phyloP scores from a whole-genome alignment of 2,113 vertebrate genomes.

The Apeltes quadracus region DNA sequence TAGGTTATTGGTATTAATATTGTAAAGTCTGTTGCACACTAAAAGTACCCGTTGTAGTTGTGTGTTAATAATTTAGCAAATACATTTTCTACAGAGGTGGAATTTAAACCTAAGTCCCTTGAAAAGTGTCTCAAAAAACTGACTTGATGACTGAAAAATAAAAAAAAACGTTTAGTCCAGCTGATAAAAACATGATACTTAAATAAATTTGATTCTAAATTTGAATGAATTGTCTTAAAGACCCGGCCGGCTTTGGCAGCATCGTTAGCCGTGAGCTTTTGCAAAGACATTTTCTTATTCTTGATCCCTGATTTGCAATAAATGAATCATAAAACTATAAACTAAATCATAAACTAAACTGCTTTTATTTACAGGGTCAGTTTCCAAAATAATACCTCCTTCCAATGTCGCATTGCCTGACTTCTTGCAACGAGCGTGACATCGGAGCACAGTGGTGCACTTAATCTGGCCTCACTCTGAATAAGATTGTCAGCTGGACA shows the following conservation, averaged over 20 bases:
- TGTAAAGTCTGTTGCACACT: conserved; percentile 31
- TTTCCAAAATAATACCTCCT: not conserved
- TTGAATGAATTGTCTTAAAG: not conserved
- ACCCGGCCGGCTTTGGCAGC: not conserved
- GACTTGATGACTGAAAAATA: not conserved
- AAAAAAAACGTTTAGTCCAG: not conserved
- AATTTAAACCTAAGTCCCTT: not conserved
- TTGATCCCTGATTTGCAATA: no score
- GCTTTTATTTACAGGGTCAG: no score
- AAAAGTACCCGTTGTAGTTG: conserved; percentile 48
- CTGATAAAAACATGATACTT: not conserved
- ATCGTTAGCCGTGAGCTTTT: no score
- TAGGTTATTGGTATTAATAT: conserved; percentile 62
- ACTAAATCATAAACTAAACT: not conserved
- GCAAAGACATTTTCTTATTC: no score
- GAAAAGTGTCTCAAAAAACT: not conserved
- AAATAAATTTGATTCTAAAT: not conserved
- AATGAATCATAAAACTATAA: rapidly evolving
- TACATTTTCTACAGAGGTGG: not conserved
- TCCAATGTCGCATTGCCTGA: conserved; percentile 5
- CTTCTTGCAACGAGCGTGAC: not conserved
- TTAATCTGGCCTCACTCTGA: not conserved
- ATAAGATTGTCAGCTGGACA: not conserved
- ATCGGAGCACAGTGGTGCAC: not conserved
- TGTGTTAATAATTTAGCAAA: conserved; percentile 60